These are phyloP conservation scores for Microchirus variegatus DNA, from an alignment of 2,797 vertebrate species.

Conservation along the genomic window DNA sequence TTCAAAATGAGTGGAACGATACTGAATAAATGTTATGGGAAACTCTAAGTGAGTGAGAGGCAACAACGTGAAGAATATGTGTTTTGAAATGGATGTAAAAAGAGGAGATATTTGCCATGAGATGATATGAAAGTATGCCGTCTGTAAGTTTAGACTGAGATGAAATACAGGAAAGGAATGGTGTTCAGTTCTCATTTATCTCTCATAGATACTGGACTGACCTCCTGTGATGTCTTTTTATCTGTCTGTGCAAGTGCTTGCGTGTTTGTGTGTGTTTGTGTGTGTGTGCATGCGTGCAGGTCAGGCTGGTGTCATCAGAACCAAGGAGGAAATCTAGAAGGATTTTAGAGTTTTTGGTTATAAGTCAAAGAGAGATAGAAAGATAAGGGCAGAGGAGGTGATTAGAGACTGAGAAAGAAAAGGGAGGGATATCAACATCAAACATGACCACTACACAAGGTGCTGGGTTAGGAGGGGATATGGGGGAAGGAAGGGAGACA, in stretches of 20 bases:
- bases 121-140: slow-evolving; percentile 37
- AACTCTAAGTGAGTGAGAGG: slow-evolving; percentile 37
- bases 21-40: slow-evolving; percentile 36
- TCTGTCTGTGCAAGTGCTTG: slow-evolving; percentile 9
- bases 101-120: slow-evolving; percentile 40
- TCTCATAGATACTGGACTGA: slow-evolving; percentile 61
- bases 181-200: slow-evolving; percentile 68
- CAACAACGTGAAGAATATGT: slow-evolving; percentile 24
- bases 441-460: slow-evolving; percentile 90
- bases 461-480: slow-evolving; percentile 84
- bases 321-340: slow-evolving; percentile 81
- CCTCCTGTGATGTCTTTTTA: slow-evolving; percentile 28
- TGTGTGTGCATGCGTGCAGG: slow-evolving; percentile 60
- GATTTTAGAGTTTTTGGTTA: slow-evolving; percentile 83
- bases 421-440: slow-evolving; percentile 84
- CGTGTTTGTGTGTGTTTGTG: slow-evolving; percentile 27
- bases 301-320: slow-evolving; percentile 78
- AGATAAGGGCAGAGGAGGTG: slow-evolving; percentile 58
- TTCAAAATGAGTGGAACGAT: slow-evolving; percentile 39
- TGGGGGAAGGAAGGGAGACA: slow-evolving; percentile 69
- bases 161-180: slow-evolving; percentile 54
- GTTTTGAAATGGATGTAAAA: slow-evolving; percentile 40
- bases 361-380: slow-evolving; percentile 71
- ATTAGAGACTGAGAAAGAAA: slow-evolving; percentile 69
- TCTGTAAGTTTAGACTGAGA: slow-evolving; percentile 37